These are phyloP conservation scores for Tragelaphus oryx DNA, from an alignment of 2,797 vertebrate genomes.

Conservation along the genomic window DNA sequence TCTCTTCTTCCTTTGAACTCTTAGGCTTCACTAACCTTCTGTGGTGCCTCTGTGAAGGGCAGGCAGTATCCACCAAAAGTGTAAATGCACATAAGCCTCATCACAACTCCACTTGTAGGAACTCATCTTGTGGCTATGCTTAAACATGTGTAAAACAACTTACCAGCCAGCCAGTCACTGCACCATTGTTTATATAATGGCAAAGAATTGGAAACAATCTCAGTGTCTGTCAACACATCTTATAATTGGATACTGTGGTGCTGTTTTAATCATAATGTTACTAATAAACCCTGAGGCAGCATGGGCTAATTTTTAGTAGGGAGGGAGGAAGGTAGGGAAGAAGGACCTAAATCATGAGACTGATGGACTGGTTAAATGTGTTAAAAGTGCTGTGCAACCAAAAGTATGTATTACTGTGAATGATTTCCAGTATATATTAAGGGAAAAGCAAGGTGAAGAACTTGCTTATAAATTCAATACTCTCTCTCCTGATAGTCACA, in stretches of 20 bases:
- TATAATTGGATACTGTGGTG: neutral
- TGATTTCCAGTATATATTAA: neutral
- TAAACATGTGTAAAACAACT: neutral
- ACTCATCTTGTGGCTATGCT: neutral
- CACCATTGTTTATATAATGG: neutral
- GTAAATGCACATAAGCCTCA: neutral
- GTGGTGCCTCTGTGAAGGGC: neutral
- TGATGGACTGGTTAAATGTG: neutral
- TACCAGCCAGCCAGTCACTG: neutral
- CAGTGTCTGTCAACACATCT: neutral
- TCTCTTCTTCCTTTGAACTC: neutral
- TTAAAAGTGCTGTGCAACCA: neutral
- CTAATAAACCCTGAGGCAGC: neutral
- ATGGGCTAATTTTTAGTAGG: neutral
- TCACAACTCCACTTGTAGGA: neutral
- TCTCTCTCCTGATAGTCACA: neutral
- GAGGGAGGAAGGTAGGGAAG: neutral
- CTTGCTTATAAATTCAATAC: neutral
- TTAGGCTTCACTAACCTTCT: neutral
- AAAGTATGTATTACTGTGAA: neutral
- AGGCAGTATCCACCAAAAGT: neutral
- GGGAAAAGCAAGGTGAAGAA: neutral
- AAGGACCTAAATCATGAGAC: neutral
- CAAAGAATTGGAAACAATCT: neutral
- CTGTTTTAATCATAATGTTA: neutral